Conservation (phyloP, 2,113 vertebrate genomes). For the Dipodomys spectabilis region DNA sequence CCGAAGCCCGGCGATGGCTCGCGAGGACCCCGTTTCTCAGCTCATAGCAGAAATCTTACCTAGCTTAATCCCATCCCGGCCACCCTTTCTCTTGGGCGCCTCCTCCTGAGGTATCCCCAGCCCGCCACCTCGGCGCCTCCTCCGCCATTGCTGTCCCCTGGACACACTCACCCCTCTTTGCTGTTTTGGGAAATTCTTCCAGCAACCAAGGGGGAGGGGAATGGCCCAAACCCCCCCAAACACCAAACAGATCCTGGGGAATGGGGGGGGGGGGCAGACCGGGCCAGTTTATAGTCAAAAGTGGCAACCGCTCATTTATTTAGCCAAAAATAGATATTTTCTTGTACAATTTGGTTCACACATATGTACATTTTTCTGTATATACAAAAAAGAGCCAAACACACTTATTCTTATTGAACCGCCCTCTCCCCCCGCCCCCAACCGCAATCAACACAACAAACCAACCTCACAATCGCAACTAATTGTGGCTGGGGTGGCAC, state of each 20-base stretch:
- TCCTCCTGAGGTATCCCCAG: neutral
- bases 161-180: neutral
- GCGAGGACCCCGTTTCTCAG: neutral
- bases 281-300: constrained; percentile 87
- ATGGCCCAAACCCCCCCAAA: neutral
- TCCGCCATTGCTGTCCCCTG: neutral
- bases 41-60: neutral
- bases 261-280: neutral
- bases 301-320: constrained; percentile 99
- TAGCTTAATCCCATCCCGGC: neutral
- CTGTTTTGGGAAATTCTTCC: neutral
- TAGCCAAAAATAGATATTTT: constrained; percentile 99
- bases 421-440: constrained; percentile 73
- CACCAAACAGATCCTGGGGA: neutral
- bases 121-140: neutral
- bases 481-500: constrained; percentile 90
- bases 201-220: neutral
- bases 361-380: constrained; percentile 99
- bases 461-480: constrained; percentile 90
- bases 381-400: constrained; percentile 95
- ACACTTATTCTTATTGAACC: constrained; percentile 94
- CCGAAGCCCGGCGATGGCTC: neutral
- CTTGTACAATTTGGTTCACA: constrained; percentile 99
- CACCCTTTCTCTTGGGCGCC: neutral
- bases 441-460: constrained; percentile 66